These are phyloP conservation scores for Mastacembelus armatus DNA, from an alignment of 2,797 vertebrate species.

Conservation along the genomic window DNA sequence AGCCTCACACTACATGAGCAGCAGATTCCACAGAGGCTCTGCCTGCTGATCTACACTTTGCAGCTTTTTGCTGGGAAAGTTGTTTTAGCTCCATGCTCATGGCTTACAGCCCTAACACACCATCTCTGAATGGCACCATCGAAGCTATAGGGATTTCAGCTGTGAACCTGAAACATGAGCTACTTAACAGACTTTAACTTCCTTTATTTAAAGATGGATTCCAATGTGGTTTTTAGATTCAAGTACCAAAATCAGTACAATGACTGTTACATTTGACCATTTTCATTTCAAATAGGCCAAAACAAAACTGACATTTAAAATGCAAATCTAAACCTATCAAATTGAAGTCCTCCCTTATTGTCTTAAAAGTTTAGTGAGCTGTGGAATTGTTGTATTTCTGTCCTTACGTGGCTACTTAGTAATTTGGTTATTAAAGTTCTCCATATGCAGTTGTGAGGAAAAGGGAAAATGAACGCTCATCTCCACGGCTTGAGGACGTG, in stretches of 20 bases:
- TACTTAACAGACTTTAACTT: background rate
- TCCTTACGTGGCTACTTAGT: slow-evolving; percentile 31
- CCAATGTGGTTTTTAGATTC: slow-evolving; percentile 10
- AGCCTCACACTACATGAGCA: slow-evolving; percentile 26
- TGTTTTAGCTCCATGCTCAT: slow-evolving; percentile 66
- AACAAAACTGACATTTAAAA: slow-evolving; percentile 12
- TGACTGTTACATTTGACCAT: slow-evolving; percentile 10
- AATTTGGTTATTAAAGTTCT: slow-evolving; percentile 45
- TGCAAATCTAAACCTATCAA: too few relatives aligned
- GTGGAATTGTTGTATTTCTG: slow-evolving; percentile 23
- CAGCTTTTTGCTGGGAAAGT: slow-evolving; percentile 68
- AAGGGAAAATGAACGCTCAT: slow-evolving; percentile 46
- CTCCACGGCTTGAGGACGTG: slow-evolving; percentile 43
- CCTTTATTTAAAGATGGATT: slow-evolving; percentile 6
- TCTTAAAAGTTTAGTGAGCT: slow-evolving; percentile 26
- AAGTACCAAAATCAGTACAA: slow-evolving; percentile 6
- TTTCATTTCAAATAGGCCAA: background rate
- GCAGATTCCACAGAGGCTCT: slow-evolving; percentile 50
- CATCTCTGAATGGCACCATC: slow-evolving; percentile 16
- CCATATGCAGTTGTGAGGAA: slow-evolving; percentile 46
- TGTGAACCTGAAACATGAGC: background rate
- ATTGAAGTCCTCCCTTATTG: background rate
- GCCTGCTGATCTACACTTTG: slow-evolving; percentile 32
- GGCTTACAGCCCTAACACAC: slow-evolving; percentile 43
- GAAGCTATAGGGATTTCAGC: background rate